phyloP scores from a whole-genome alignment of 2,888 invertebrate species.

The Drosophila neoperkinsi region DNA sequence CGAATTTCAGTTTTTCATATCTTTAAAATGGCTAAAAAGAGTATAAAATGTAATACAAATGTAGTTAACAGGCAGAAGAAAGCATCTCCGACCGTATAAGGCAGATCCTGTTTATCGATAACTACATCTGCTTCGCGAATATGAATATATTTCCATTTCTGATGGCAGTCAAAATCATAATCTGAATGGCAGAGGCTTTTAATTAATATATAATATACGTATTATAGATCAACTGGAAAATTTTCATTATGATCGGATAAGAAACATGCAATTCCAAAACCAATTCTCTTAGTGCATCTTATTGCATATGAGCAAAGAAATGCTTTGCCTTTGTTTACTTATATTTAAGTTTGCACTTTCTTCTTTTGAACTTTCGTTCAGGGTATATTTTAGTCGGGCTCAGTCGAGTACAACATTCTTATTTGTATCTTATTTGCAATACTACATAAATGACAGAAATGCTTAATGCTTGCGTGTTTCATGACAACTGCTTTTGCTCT shows the following conservation, averaged over 20 bases:
- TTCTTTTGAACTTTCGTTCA: too few relatives aligned
- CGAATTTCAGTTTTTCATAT: slow-evolving; percentile 15
- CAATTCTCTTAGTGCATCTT: background rate
- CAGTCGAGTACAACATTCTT: background rate
- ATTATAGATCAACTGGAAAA: background rate
- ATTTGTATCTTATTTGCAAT: background rate
- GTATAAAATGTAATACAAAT: background rate
- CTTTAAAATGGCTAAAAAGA: background rate
- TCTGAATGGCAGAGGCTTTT: background rate
- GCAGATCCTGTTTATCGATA: background rate
- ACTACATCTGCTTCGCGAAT: background rate
- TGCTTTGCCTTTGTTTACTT: background rate
- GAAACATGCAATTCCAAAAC: background rate
- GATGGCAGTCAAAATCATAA: background rate
- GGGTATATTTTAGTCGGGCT: background rate
- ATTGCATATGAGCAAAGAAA: background rate
- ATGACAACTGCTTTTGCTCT: slow-evolving; percentile 39
- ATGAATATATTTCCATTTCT: background rate
- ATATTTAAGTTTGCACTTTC: background rate
- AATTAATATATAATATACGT: background rate
- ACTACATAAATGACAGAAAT: slow-evolving; percentile 47
- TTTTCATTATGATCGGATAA: background rate
- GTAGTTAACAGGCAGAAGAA: background rate
- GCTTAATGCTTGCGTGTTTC: slow-evolving; percentile 12
- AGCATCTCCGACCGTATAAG: background rate